Conservation (phyloP, 92 coral and sea anemone genomes). For the Phenganax subtilis region DNA sequence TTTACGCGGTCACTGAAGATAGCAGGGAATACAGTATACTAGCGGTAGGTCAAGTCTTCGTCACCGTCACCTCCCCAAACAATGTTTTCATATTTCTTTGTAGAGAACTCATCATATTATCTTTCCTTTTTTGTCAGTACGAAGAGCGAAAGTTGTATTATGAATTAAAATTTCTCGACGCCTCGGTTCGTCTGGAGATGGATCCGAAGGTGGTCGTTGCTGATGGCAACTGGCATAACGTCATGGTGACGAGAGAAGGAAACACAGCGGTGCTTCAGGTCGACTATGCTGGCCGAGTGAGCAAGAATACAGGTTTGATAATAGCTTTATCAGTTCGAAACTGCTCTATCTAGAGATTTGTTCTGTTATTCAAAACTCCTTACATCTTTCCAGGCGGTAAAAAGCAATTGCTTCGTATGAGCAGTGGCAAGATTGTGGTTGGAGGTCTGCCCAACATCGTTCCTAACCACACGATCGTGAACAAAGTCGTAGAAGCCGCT, state of each 20-base stretch:
- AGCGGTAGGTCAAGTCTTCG: constrained; percentile 9
- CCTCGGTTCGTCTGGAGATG: constrained; percentile 29
- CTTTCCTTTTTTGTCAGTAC: neutral
- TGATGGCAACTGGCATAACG: constrained; percentile 63
- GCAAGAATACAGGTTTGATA: constrained; percentile 64
- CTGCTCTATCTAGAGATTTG: neutral
- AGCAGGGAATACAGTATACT: constrained; percentile 28
- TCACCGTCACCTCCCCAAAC: no score
- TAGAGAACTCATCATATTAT: neutral
- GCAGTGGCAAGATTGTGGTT: constrained; percentile 21
- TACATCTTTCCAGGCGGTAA: constrained; percentile 8
- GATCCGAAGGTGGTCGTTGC: constrained; percentile 45
- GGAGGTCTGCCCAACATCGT: constrained; percentile 35
- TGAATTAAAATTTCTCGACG: constrained; percentile 36
- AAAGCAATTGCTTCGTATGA: constrained; percentile 19
- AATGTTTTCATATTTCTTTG: no score
- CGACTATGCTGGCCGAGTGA: constrained; percentile 63
- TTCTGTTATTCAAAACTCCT: no score
- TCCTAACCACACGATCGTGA: constrained; percentile 17
- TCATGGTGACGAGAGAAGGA: constrained; percentile 66
- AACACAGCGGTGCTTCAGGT: constrained; percentile 68
- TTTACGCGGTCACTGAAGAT: constrained; percentile 15
- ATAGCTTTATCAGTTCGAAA: no score
- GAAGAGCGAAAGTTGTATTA: constrained; percentile 36
- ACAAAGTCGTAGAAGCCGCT: constrained; percentile 18